phyloP scores from a whole-genome alignment of 2,113 vertebrate genomes.

The Anolis sagrei region DNA sequence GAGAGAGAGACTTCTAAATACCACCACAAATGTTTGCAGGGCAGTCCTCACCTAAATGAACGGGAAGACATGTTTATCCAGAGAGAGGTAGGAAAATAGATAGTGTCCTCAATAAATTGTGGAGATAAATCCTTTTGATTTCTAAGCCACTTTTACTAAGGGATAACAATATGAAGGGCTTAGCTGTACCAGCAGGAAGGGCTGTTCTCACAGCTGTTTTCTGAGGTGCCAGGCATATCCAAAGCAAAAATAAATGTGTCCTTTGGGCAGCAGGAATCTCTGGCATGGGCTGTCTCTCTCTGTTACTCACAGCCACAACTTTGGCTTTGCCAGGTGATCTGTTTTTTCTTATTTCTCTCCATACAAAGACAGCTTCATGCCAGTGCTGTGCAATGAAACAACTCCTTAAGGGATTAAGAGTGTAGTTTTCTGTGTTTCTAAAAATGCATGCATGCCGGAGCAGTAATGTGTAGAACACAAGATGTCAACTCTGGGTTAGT shows the following conservation, averaged over 20 bases:
- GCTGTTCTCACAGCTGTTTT: conserved; percentile 59
- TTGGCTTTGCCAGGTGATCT: conserved; percentile 54
- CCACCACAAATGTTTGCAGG: conserved; percentile 3
- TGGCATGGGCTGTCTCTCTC: conserved; percentile 53
- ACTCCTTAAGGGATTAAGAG: conserved; percentile 2
- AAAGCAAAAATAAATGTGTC: conserved; percentile 60
- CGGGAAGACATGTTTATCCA: neutral
- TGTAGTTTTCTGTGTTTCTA: conserved; percentile 37
- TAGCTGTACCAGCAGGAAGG: conserved; percentile 37
- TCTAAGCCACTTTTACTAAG: accelerated
- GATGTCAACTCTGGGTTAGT: conserved; percentile 23
- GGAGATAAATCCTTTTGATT: conserved; percentile 55
- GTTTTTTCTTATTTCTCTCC: conserved; percentile 34
- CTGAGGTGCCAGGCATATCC: conserved; percentile 33
- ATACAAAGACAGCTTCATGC: conserved; percentile 51
- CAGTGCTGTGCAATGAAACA: conserved; percentile 47
- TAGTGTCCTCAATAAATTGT: conserved; percentile 43
- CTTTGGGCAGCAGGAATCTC: conserved; percentile 60
- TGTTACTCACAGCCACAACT: conserved; percentile 59
- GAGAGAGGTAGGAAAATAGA: neutral
- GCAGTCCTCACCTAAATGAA: neutral
- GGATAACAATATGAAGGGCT: conserved; percentile 33
- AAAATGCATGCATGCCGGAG: conserved; percentile 17
- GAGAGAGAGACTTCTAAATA: conserved; percentile 34
- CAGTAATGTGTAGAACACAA: conserved; percentile 17